phyloP scores from a whole-genome alignment of 2,888 invertebrate species.

The Maniola hyperantus region DNA sequence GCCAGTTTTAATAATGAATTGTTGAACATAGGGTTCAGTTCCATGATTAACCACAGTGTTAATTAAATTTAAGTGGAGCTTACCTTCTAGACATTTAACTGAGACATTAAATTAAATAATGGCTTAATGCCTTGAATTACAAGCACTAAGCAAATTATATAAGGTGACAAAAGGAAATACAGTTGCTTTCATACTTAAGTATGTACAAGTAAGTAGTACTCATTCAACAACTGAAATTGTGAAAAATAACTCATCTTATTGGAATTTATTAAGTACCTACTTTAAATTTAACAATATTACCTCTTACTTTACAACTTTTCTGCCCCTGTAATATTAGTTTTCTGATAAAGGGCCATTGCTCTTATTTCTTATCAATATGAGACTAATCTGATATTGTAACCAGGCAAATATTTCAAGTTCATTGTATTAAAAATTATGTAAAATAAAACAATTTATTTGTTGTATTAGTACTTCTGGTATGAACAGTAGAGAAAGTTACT shows the following conservation, averaged over 20 bases:
- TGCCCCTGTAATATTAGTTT: neutral
- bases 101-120: no score
- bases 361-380: neutral
- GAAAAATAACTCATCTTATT: neutral
- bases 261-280: no score
- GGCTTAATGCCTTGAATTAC: neutral
- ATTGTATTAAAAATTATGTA: neutral
- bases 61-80: neutral
- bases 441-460: neutral
- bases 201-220: no score
- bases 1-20: neutral
- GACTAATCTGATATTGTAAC: neutral
- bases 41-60: neutral
- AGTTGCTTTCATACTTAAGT: no score
- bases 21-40: neutral
- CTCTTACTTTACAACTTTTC: neutral
- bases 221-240: neutral
- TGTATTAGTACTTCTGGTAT: neutral
- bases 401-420: neutral
- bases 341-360: neutral
- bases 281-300: no score
- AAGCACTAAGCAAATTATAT: no score
- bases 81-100: neutral
- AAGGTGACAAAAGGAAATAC: neutral
- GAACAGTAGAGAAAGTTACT: constrained; percentile 2